A percentile compares a stretch with the other conserved stretches of the same genome.
Conservation (phyloP, 2,113 vertebrate genomes). For the Chlamydotis undulata region DNA sequence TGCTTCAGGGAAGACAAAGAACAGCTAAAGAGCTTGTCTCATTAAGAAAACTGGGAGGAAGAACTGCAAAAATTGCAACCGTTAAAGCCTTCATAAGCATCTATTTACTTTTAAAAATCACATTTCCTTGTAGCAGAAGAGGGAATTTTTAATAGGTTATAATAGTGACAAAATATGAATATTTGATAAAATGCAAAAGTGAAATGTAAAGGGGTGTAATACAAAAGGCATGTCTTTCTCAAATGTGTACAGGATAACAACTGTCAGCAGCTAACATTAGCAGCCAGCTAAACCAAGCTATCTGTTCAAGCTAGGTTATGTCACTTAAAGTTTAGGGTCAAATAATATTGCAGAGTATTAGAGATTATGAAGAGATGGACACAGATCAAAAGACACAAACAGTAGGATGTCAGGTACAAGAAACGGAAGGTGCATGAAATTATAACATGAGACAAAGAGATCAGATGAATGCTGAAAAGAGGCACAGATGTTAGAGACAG, state of each 20-base stretch:
- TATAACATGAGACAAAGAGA: neutral
- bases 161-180: neutral
- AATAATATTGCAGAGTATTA: neutral
- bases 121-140: neutral
- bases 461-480: neutral
- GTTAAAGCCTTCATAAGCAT: neutral
- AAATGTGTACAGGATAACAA: neutral
- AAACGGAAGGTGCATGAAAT: neutral
- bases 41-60: neutral
- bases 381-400: neutral
- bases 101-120: neutral
- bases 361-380: neutral
- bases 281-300: neutral
- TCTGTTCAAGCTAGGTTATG: neutral
- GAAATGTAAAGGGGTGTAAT: neutral
- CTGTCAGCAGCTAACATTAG: neutral
- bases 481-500: neutral
- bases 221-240: neutral
- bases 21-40: neutral
- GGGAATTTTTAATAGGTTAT: neutral
- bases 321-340: neutral
- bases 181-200: neutral
- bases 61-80: neutral
- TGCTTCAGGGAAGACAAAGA: neutral
- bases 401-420: neutral